These are phyloP conservation scores for Strigops habroptila DNA, from an alignment of 2,113 vertebrate species.

Conservation along the genomic window DNA sequence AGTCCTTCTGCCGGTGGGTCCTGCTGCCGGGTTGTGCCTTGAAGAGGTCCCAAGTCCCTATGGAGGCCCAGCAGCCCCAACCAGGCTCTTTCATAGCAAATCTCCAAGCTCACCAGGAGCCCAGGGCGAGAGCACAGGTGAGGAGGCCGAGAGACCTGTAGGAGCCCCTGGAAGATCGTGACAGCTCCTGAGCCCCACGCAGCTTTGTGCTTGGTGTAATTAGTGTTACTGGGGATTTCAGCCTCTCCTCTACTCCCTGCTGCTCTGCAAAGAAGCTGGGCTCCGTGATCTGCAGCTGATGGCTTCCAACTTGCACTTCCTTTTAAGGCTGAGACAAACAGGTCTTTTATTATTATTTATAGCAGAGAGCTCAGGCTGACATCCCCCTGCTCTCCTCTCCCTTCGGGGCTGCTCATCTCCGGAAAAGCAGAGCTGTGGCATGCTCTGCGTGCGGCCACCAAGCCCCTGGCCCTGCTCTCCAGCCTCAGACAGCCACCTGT, in stretches of 20 bases:
- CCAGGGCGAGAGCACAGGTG: rapidly evolving
- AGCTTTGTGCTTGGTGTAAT: neutral
- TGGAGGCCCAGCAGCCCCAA: neutral
- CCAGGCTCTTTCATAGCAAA: rapidly evolving
- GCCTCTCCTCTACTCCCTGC: neutral
- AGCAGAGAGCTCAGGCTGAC: neutral
- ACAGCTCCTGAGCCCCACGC: neutral
- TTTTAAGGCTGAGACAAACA: neutral
- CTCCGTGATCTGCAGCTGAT: neutral
- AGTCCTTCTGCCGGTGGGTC: neutral
- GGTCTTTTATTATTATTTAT: neutral
- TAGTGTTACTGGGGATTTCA: neutral
- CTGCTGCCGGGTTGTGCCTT: neutral
- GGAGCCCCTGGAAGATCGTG: neutral
- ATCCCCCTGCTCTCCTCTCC: neutral
- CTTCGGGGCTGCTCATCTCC: neutral
- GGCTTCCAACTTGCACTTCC: neutral
- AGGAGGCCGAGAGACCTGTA: neutral
- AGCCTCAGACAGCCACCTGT: rapidly evolving
- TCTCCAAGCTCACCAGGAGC: neutral
- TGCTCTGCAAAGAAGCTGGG: neutral
- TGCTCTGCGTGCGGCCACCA: rapidly evolving
- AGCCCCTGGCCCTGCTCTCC: rapidly evolving
- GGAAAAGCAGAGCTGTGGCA: neutral
- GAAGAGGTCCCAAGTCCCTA: rapidly evolving